Base-by-base conservation (phyloP, 1,140 invertebrate genomes). In the Bombus vancouverensis region DNA sequence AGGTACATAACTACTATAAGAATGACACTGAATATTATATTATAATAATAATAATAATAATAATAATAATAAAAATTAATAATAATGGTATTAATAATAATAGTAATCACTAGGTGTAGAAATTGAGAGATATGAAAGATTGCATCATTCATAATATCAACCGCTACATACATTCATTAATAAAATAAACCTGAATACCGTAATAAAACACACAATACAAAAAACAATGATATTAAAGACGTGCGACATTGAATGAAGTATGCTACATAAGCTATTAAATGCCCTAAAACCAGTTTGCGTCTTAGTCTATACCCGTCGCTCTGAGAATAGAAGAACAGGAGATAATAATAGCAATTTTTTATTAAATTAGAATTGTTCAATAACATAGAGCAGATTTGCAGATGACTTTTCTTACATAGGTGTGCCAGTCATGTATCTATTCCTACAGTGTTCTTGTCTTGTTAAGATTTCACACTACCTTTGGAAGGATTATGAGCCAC, bases 11-110 rank as follows among this genome's bases (percentile, higher is more conserved):
- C 77, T 85, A 80, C 68, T 42, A 62, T 37, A 80, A 62, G 34
- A 85, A 85, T 85, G 77, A 85, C 77, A 85, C 75, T 62, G 66
- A 78, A 71, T 5, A 81, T 78, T 78, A 84, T 25, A 42, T 62
- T 70, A 68, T 77, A 68, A 57, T 37, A 42, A 72, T 73, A 47
- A 73, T 73, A 44, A n/a, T 59, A 32, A 73, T 74, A 74, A 37
- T 39, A 37, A 37, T 37, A 70, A 70, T 70, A 62, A 62, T 62
- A n/a, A 62, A 73, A 15, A n/a, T 37, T 39, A 70, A 39, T 39
- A 62, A 62, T 62, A 62, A n/a, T 62, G 22, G 1, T 62, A 62
- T 47, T 68, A 37, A 68, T 66, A 62, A n/a, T 62, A 62, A 62
- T 62, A 62, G 12, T 62, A 62, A 62, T 62, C 9, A 62, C 3